phyloP scores from a whole-genome alignment of 1,140 invertebrate species.

The Zaprionus africanus region DNA sequence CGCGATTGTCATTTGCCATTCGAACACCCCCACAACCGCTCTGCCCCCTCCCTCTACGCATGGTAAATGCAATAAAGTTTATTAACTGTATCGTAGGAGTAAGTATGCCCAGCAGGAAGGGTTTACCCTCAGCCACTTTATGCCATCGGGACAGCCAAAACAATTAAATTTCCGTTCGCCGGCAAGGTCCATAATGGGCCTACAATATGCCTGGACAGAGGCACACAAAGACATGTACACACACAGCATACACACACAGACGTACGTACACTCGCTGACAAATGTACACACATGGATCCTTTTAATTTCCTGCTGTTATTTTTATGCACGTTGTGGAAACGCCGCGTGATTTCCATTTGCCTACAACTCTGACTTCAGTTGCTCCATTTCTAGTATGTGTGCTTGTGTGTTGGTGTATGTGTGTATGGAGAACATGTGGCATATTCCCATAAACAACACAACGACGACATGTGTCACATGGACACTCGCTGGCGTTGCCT shows the following conservation, averaged over 20 bases:
- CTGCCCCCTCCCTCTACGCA: not conserved
- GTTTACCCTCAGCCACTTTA: not conserved
- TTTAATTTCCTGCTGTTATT: slow-evolving; percentile 81
- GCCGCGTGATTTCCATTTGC: slow-evolving; percentile 76
- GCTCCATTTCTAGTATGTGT: not conserved
- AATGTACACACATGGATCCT: slow-evolving; percentile 55
- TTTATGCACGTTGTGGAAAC: slow-evolving; percentile 65
- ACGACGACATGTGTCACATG: slow-evolving; percentile 40
- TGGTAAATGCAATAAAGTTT: slow-evolving; percentile 60
- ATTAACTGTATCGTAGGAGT: slow-evolving; percentile 38
- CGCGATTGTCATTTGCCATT: slow-evolving; percentile 49
- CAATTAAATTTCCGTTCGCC: slow-evolving; percentile 70
- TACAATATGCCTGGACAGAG: slow-evolving; percentile 37
- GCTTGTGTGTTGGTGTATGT: slow-evolving; percentile 7
- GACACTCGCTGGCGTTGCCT: slow-evolving; percentile 10
- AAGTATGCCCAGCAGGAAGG: slow-evolving; percentile 2
- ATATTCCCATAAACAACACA: slow-evolving; percentile 63
- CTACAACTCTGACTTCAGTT: slow-evolving; percentile 24
- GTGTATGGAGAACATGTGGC: slow-evolving; percentile 57
- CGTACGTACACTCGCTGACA: slow-evolving; percentile 9
- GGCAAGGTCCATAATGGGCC: slow-evolving; percentile 60
- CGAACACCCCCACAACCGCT: not conserved
- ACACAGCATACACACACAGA: not conserved
- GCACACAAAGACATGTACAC: slow-evolving; percentile 8
- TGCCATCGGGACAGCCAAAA: slow-evolving; percentile 22